Evolutionary conservation across 2,888 invertebrate genomes (phyloP), one percentile per base, ranked within the genome.

Genomic region (Hyposoter dolosus): DNA sequence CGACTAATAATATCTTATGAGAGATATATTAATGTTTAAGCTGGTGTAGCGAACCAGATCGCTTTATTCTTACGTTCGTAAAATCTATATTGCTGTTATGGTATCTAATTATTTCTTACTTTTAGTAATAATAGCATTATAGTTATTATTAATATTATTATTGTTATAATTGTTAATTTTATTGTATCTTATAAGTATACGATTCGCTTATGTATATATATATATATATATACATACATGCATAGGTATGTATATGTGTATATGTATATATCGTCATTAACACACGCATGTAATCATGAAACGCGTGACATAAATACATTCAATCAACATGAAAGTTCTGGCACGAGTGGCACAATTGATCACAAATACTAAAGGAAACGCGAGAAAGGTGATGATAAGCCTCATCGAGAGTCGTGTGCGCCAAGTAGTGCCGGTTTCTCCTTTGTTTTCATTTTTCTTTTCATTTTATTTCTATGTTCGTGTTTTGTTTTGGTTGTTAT

Each of bases 331-430:
- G 74, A 84, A 84, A 85, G 88, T 89, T 88, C 88, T 89, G 91
- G 89, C 91, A 92, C 91, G 91, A 91, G 90, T 93, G 92, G 93
- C 92, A 92, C 92, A 92, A 91, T 91, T 90, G 91, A 93, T 93
- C 92, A 92, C 92, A 92, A 91, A 90, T 90, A 89, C 89, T 88
- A 86, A 85, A 88, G 85, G 83, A 86, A 84, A 86, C 82, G 84
- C 77, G 82, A 85, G 84, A 84, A 76, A 80, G 83, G 78, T 63
- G 85, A 69, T 53, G 74, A 68, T 35, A 53, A 74, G 76, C 43
- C 74, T 74, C 79, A 79, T 82, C 77, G 84, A 84, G 76, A 81
- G 50, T 85, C 65, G 66, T 80, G 78, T 69, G 65, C 66, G 71
- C 60, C 53, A 60, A 71, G 66, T 63, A 69, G 69, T 75, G 60